Base-by-base conservation (phyloP, 2,113 vertebrate genomes). In the Catharus fuscescens region DNA sequence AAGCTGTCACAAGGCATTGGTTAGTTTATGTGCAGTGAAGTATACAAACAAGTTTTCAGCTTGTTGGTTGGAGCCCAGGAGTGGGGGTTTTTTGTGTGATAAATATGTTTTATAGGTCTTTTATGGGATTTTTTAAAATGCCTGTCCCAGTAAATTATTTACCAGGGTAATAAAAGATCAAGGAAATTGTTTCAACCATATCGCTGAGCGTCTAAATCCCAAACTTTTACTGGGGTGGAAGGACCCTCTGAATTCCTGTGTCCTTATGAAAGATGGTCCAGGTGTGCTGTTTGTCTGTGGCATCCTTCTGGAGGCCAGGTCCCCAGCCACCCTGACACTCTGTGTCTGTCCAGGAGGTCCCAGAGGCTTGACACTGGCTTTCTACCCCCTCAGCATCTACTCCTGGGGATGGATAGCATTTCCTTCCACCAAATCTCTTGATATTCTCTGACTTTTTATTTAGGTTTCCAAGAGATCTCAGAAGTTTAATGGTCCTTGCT, bases 61-160 rank as follows among this genome's bases (percentile, higher is more conserved):
- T 64, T 97, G 85, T 92, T 95, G 92, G 69, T 56, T 92, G 92
- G 70, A 95, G 80, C 86, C 18, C 5, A 78, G 80, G 34, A 92
- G 42, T 2, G 0, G 74, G 59, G 48, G 1, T 2, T 20, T 92
- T 62, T 88, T 90, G 73, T 77, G 95, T 83, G 91, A 96, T 96
- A 96, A 97, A 97, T 95, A 96, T 91, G 66, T 91, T 97, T 97
- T 97, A 96, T 94, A 52, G 80, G 87, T 92, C 93, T 97, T 97
- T 97, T 97, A 97, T 95, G 94, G 87, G 92, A 92, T 95, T 93
- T 84, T 92, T 92, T 64, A 5, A 95, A 92, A 95, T 77, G 92
- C 72, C 87, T 97, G 87, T 91, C 92, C 81, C 90, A 83, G 92
- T 96, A 96, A 97, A 97, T 97, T 97, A 97, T 97, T 97, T 96